phyloP scores from a whole-genome alignment of 2,797 vertebrate species.

The Limosa lapponica region DNA sequence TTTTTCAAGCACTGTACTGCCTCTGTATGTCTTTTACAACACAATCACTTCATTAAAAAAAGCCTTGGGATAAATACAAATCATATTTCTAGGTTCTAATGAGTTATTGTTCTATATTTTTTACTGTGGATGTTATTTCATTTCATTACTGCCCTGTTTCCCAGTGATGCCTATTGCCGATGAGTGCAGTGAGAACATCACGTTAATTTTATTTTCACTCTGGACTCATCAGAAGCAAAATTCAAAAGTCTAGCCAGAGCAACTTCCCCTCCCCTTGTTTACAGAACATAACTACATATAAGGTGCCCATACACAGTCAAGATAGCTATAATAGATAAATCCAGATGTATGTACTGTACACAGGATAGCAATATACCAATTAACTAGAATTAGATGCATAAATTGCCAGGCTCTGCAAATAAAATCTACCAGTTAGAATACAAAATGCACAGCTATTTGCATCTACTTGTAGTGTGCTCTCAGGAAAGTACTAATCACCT shows the following conservation, averaged over 20 bases:
- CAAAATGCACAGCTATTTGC: background rate
- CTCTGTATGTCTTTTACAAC: background rate
- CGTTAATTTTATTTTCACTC: background rate
- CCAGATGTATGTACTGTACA: background rate
- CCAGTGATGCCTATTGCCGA: background rate
- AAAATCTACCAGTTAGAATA: background rate
- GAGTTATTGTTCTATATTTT: background rate
- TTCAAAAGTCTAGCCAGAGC: background rate
- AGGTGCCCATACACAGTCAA: background rate
- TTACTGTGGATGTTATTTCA: background rate
- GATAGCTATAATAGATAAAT: background rate
- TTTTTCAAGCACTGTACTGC: background rate
- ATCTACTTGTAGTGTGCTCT: background rate
- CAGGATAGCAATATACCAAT: conserved; percentile 10
- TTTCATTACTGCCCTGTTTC: conserved; percentile 9
- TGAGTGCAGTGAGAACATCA: background rate
- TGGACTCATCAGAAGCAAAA: background rate
- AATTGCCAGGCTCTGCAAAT: background rate
- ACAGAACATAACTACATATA: background rate
- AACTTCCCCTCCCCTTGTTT: background rate
- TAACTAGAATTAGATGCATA: conserved; percentile 15
- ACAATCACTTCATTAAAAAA: background rate
- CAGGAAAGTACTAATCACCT: background rate
- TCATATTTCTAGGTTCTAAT: background rate
- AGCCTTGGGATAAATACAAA: background rate